Conservation (phyloP, 2,888 invertebrate species). For the Palloptera scutellata region DNA sequence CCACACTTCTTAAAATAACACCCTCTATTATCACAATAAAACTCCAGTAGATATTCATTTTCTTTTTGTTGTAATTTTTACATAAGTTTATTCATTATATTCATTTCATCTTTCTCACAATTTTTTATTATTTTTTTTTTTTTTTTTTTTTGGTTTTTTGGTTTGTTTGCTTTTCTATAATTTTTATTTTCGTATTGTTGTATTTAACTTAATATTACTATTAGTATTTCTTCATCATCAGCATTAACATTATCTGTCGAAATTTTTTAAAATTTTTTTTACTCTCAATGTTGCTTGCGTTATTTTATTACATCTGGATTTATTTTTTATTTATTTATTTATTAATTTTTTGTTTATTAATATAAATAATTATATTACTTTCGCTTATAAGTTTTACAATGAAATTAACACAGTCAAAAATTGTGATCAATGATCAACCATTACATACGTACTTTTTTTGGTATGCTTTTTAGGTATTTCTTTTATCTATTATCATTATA, state of each 20-base stretch:
- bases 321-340: constrained; percentile 16
- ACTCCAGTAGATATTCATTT: not conserved
- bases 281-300: constrained; percentile 11
- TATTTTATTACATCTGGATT: constrained; percentile 1
- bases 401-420: constrained; percentile 65
- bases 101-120: not conserved
- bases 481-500: not conserved
- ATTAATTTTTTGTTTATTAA: constrained; percentile 29
- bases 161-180: not conserved
- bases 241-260: not conserved
- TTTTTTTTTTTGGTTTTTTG: not conserved
- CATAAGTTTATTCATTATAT: not conserved
- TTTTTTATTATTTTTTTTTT: not conserved
- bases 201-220: constrained; percentile 2
- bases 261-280: not conserved
- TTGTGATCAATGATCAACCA: constrained; percentile 63
- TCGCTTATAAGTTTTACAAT: constrained; percentile 55
- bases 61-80: not conserved
- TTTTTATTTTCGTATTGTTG: not conserved
- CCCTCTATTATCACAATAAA: not conserved
- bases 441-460: constrained; percentile 2
- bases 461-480: not conserved
- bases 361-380: not conserved
- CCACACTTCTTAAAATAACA: no score
- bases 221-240: not conserved